Evolutionary conservation across 1,140 invertebrate genomes (phyloP).

Genomic region (Ericerus pela): DNA sequence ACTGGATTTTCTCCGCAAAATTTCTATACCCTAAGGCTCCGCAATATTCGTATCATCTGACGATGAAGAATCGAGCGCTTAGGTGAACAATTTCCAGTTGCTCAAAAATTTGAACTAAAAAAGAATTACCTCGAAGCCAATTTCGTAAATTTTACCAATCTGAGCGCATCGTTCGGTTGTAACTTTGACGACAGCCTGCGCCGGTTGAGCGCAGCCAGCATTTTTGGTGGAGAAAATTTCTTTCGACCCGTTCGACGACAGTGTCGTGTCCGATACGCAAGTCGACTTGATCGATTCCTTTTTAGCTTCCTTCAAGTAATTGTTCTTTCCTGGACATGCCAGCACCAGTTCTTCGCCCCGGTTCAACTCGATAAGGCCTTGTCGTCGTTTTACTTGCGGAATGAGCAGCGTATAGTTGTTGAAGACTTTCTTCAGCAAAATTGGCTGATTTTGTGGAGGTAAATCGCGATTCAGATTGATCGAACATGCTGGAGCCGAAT

Average conservation of each 20-base stretch:
- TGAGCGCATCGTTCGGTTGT: background rate
- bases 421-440: background rate
- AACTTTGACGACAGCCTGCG: background rate
- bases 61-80: too few species aligned
- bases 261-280: background rate
- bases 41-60: background rate
- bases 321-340: slow-evolving; percentile 12
- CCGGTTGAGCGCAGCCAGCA: background rate
- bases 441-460: slow-evolving; percentile 4
- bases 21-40: background rate
- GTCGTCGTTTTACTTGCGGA: background rate
- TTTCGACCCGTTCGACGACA: background rate
- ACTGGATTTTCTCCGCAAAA: background rate
- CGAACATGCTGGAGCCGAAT: slow-evolving; percentile 11
- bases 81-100: too few species aligned
- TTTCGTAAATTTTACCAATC: background rate
- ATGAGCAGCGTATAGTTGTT: background rate
- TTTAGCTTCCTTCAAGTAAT: background rate
- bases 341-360: background rate
- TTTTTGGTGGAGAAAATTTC: background rate
- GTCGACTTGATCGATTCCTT: background rate
- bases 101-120: too few species aligned
- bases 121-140: background rate
- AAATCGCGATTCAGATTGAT: slow-evolving; percentile 11
- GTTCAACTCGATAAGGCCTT: background rate